phyloP scores from a whole-genome alignment of 2,888 invertebrate genomes.

The Melangyna quadrimaculata region DNA sequence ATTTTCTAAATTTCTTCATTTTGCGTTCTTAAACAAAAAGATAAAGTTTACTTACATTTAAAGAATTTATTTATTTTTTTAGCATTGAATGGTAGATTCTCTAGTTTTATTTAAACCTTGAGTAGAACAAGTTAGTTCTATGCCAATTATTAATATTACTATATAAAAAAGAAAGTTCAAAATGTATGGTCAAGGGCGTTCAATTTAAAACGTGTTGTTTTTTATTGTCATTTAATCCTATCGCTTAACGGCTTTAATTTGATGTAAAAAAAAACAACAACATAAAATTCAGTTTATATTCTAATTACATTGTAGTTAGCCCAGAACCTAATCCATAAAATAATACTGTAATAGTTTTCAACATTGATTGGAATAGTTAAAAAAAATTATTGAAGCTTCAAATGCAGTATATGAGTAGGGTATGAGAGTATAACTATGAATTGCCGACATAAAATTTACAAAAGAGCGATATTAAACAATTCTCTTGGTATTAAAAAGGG shows the following conservation, averaged over 20 bases:
- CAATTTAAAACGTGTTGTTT: not conserved
- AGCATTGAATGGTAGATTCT: not conserved
- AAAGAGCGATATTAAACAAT: not conserved
- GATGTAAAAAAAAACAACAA: not conserved
- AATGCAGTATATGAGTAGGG: not conserved
- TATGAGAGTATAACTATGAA: not conserved
- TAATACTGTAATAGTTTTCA: not conserved
- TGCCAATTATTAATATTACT: not conserved
- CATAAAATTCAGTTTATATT: not conserved
- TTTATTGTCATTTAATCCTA: not conserved
- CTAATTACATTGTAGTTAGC: not conserved
- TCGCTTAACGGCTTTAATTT: not conserved
- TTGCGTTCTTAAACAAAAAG: no score
- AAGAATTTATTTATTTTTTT: not conserved
- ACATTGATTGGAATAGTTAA: not conserved
- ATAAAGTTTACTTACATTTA: not conserved
- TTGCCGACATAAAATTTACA: not conserved
- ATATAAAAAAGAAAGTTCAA: not conserved
- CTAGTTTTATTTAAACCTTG: not conserved
- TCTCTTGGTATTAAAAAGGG: not conserved
- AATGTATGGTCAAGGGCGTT: not conserved
- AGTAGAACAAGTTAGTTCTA: not conserved
- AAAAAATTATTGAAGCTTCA: not conserved
- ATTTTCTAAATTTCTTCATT: no score
- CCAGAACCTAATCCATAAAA: not conserved